These are phyloP conservation scores for Mamestra brassicae DNA, from an alignment of 2,888 invertebrate species.

Conservation along the genomic window DNA sequence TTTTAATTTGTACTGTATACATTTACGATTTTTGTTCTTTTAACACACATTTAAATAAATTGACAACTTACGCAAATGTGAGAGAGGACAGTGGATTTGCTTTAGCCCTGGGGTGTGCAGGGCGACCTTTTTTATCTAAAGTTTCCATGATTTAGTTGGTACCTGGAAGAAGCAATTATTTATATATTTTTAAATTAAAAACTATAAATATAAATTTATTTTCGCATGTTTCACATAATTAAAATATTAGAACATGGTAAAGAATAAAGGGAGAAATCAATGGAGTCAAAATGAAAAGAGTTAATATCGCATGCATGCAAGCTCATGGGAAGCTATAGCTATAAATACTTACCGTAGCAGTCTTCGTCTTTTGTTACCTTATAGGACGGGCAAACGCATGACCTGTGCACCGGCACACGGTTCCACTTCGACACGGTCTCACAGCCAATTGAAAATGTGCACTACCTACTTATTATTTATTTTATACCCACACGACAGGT, in stretches of 20 bases:
- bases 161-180: conserved; percentile 47
- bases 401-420: conserved; percentile 56
- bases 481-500: conserved; percentile 55
- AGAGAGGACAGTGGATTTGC: conserved; percentile 93
- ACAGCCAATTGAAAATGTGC: conserved; percentile 45
- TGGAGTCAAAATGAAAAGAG: background rate
- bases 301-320: conserved; percentile 8
- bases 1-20: background rate
- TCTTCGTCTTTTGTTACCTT: conserved; percentile 56
- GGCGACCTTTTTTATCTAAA: conserved; percentile 88
- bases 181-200: conserved; percentile 5
- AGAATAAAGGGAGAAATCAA: background rate
- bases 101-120: conserved; percentile 92
- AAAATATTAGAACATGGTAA: background rate
- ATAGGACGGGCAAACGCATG: conserved; percentile 57
- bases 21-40: background rate
- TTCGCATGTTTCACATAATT: background rate
- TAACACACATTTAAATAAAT: background rate
- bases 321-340: conserved; percentile 57
- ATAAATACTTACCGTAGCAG: conserved; percentile 65
- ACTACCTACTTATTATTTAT: conserved; percentile 60
- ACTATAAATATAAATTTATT: background rate
- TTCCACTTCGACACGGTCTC: conserved; percentile 44
- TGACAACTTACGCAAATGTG: conserved; percentile 92
- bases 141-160: conserved; percentile 86